These are phyloP conservation scores for Fragum fragum DNA, from an alignment of 2,888 invertebrate genomes.

Conservation along the genomic window DNA sequence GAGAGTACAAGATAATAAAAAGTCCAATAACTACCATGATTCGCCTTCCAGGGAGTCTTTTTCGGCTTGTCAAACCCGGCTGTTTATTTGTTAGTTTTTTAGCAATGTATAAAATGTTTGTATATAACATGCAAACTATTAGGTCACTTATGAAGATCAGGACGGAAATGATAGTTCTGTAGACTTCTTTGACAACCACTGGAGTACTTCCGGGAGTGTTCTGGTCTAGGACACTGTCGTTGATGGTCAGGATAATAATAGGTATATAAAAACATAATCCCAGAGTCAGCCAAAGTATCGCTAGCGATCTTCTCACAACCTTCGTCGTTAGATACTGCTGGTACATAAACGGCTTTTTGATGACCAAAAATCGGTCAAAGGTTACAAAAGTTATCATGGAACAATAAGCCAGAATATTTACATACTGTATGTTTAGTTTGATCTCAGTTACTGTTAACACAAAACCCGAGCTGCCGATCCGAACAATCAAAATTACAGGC, in stretches of 20 bases:
- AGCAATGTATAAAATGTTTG: background rate
- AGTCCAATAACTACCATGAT: background rate
- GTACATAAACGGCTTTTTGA: background rate
- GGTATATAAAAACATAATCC: background rate
- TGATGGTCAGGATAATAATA: background rate
- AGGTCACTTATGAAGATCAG: background rate
- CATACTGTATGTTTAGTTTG: constrained; percentile 1
- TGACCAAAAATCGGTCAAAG: background rate
- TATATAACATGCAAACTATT: background rate
- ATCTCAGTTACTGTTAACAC: background rate
- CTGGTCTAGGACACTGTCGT: background rate
- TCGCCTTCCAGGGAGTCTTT: background rate
- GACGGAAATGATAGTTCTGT: background rate
- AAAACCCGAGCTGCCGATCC: background rate
- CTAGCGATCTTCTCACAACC: background rate
- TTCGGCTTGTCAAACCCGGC: background rate
- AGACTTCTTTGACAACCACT: background rate
- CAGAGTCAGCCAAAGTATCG: background rate
- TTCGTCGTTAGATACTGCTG: background rate
- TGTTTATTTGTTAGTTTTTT: background rate
- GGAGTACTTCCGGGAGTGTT: background rate
- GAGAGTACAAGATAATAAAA: background rate
- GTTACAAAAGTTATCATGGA: background rate
- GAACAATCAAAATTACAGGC: background rate
- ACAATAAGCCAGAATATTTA: background rate